Conservation (phyloP, 2,113 vertebrate genomes). For the Trematocara macrostoma region DNA sequence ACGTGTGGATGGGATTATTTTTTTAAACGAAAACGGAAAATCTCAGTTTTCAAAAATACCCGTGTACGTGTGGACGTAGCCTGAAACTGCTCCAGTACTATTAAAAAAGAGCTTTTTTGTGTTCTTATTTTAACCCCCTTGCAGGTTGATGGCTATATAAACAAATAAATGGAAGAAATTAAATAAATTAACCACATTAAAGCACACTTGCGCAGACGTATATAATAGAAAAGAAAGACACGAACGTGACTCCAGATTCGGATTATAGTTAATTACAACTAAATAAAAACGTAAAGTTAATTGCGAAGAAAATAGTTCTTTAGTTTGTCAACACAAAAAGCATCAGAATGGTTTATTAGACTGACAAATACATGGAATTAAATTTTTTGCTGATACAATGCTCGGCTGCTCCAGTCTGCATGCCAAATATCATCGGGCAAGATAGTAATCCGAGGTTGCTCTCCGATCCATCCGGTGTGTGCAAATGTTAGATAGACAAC, state of each 20-base stretch:
- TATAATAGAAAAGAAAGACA: not conserved
- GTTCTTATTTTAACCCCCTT: accelerated
- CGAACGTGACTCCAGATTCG: accelerated
- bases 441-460: not conserved
- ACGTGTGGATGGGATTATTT: no score
- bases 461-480: not conserved
- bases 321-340: not conserved
- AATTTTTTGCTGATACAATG: not conserved
- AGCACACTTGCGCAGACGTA: accelerated
- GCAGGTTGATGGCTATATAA: not conserved
- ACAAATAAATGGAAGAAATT: not conserved
- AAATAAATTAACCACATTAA: accelerated
- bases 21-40: no score
- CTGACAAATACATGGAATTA: not conserved
- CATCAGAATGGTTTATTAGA: not conserved
- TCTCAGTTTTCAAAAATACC: no score
- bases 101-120: not conserved
- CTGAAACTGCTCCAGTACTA: not conserved
- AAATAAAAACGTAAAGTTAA: not conserved
- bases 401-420: not conserved
- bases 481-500: not conserved
- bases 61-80: no score
- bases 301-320: not conserved
- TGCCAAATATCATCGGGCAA: not conserved
- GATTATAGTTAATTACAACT: not conserved